Evolutionary conservation across 2,888 invertebrate species (phyloP).

Genomic region (Drosophila birchii): DNA sequence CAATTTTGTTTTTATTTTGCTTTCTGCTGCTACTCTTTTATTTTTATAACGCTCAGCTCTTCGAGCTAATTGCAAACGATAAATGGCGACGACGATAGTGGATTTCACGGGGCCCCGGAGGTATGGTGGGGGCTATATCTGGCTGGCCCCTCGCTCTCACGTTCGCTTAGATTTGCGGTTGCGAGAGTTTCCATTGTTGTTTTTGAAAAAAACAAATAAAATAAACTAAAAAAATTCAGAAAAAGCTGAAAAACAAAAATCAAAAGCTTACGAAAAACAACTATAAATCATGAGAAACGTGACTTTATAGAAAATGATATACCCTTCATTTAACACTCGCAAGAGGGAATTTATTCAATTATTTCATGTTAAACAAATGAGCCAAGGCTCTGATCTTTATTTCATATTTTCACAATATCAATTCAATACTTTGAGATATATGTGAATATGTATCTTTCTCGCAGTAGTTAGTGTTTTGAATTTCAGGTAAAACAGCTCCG

Average conservation of each 20-base stretch:
- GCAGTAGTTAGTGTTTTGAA: not conserved
- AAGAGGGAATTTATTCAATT: not conserved
- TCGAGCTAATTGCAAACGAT: slow-evolving; percentile 69
- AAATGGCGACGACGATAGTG: slow-evolving; percentile 29
- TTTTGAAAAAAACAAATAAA: slow-evolving; percentile 1
- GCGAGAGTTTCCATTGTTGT: slow-evolving; percentile 51
- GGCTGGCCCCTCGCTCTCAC: slow-evolving; percentile 17
- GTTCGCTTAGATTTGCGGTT: slow-evolving; percentile 52
- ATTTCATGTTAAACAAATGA: not conserved
- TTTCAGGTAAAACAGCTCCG: not conserved
- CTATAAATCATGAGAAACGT: slow-evolving; percentile 29
- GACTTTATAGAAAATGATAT: slow-evolving; percentile 12
- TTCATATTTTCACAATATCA: not conserved
- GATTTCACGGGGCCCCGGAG: slow-evolving; percentile 6
- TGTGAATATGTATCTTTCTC: not conserved
- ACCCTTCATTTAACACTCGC: not conserved
- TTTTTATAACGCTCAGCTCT: slow-evolving; percentile 64
- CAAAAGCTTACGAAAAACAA: slow-evolving; percentile 28
- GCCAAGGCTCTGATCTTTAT: not conserved
- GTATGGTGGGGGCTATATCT: slow-evolving; percentile 15
- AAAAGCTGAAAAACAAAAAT: slow-evolving; percentile 24
- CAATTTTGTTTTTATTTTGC: slow-evolving; percentile 61
- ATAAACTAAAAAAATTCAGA: slow-evolving; percentile 21
- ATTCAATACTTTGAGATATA: too few species aligned
- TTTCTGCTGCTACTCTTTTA: slow-evolving; percentile 50